Percentiles rank a stretch among this genome's conserved stretches.
Evolutionary conservation across 2,113 vertebrate genomes (phyloP).

Genomic region (Arizona elegans): DNA sequence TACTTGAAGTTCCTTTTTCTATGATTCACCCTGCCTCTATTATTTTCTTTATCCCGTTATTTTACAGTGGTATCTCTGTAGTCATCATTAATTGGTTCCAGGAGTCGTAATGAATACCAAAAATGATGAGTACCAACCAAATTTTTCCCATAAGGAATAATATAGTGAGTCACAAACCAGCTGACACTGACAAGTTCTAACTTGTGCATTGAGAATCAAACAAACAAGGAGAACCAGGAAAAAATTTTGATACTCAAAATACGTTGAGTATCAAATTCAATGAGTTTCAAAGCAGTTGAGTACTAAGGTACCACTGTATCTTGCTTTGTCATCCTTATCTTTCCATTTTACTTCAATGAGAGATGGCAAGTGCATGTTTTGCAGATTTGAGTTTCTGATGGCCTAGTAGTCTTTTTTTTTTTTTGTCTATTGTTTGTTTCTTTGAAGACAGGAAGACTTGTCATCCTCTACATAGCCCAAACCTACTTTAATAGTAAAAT

Average conservation of each 20-base stretch:
- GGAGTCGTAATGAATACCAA: too few relatives aligned
- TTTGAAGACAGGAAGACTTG: not conserved
- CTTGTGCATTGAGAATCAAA: too few relatives aligned
- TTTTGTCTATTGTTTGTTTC: not conserved
- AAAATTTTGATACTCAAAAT: too few relatives aligned
- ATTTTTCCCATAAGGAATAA: too few relatives aligned
- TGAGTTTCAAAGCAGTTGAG: too few relatives aligned
- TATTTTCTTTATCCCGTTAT: not conserved
- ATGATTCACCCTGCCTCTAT: not conserved
- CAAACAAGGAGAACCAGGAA: too few relatives aligned
- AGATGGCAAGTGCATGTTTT: not conserved
- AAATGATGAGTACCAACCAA: too few relatives aligned
- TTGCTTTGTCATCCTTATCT: not conserved
- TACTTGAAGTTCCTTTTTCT: not conserved
- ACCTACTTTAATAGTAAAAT: not conserved
- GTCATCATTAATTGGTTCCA: not conserved
- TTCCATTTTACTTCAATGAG: not conserved
- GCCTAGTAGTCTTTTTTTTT: not conserved
- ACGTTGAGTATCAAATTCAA: too few relatives aligned
- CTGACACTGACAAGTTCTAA: too few relatives aligned
- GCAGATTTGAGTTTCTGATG: not conserved
- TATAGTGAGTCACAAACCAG: too few relatives aligned
- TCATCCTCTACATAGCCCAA: not conserved
- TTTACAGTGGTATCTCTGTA: not conserved
- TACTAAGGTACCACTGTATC: not conserved